These are phyloP conservation scores for Phyllostomus hastatus DNA, from an alignment of 2,113 vertebrate genomes.

Conservation along the genomic window DNA sequence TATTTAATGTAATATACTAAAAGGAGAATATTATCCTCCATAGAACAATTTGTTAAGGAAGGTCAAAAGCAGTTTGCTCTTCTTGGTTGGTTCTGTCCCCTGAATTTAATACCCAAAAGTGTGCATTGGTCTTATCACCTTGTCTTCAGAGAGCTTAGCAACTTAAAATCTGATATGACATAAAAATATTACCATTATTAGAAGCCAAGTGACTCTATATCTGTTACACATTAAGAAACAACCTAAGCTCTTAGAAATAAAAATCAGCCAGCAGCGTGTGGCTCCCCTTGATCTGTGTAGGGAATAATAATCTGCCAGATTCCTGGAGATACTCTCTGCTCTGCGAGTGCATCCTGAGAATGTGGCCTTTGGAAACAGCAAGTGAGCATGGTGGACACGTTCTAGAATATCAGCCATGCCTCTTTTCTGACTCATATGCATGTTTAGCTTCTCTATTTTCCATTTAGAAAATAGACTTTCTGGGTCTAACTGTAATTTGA, in stretches of 20 bases:
- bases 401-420: constrained; percentile 6
- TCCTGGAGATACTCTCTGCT: background rate
- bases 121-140: constrained; percentile 48
- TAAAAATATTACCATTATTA: constrained; percentile 57
- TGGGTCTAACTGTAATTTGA: constrained; percentile 24
- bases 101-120: constrained; percentile 70
- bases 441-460: constrained; percentile 47
- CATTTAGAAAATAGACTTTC: constrained; percentile 47
- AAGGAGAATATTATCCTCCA: constrained; percentile 58
- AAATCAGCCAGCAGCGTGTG: background rate
- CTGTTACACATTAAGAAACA: constrained; percentile 56
- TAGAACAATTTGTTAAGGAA: constrained; percentile 60
- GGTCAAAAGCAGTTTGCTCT: constrained; percentile 64
- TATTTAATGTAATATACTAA: constrained; percentile 70
- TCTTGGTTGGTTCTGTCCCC: constrained; percentile 58
- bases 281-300: background rate
- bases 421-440: background rate
- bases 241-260: constrained; percentile 39
- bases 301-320: background rate
- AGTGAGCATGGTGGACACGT: background rate
- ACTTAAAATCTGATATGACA: constrained; percentile 53
- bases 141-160: constrained; percentile 52
- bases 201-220: constrained; percentile 23
- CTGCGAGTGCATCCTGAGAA: background rate
- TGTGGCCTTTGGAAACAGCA: background rate